Evolutionary conservation across 2,888 invertebrate genomes (phyloP), one percentile per base, ranked within the genome.

Genomic region (Endomychus coccineus): DNA sequence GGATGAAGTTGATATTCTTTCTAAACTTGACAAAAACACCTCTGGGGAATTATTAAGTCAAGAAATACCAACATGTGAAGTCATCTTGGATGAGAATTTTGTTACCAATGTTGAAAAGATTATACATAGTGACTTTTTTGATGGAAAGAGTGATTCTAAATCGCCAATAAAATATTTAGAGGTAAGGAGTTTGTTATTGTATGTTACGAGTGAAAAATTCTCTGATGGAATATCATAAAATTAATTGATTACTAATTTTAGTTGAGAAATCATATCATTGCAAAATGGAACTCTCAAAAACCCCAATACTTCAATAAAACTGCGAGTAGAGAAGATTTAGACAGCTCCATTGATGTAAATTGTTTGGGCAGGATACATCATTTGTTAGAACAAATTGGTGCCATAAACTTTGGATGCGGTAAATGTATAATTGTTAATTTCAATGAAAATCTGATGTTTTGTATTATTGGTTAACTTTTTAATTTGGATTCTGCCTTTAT

Each of bases 391-490:
- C 73, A 74, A 59, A 69, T 71, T 42, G 78, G 77, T 10, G 75
- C 72, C 11, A 77, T 78, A 40, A 78, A 78, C 62, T 77, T 74
- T 63, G 73, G 72, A 9, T 76, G 75, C 59, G 68, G 74, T 71
- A 60, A 61, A 64, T 59, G 41, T 45, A 39, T 42, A 23, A n/a
- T n/a, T n/a, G n/a, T n/a, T n/a, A n/a, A n/a, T n/a, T n/a, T n/a
- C n/a, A n/a, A n/a, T n/a, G n/a, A n/a, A n/a, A n/a, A n/a, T n/a
- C n/a, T n/a, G n/a, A n/a, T n/a, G n/a, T n/a, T n/a, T n/a, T n/a
- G n/a, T n/a, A n/a, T n/a, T n/a, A n/a, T n/a, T n/a, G n/a, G n/a
- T n/a, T n/a, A n/a, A n/a, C n/a, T n/a, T n/a, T n/a, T n/a, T n/a
- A n/a, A n/a, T n/a, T n/a, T n/a, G n/a, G n/a, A n/a, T n/a, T n/a